Percentiles rank a stretch among this genome's conserved stretches.
Evolutionary conservation across 2,113 vertebrate species (phyloP).

Genomic region (Silurus glanis): DNA sequence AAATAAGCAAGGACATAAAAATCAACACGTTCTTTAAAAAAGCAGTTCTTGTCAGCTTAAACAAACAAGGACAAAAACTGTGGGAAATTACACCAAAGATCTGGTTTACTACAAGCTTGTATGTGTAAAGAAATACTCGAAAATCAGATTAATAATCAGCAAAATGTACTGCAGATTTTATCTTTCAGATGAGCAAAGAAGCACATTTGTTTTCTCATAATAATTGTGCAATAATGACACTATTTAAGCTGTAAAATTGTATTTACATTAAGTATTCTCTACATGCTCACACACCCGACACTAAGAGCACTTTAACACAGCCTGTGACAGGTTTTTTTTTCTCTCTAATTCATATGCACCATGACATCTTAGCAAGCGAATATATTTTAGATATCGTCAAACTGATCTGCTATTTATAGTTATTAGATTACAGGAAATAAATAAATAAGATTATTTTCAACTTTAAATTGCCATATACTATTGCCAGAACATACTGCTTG

Average conservation of each 20-base stretch:
- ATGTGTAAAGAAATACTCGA: neutral
- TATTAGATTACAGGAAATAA: no score
- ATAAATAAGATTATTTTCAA: neutral
- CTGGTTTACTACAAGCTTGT: neutral
- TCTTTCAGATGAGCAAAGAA: neutral
- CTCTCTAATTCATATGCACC: neutral
- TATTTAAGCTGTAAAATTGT: neutral
- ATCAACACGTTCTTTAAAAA: neutral
- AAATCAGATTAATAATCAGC: neutral
- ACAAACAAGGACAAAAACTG: neutral
- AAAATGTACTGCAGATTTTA: neutral
- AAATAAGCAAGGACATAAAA: slow-evolving; percentile 6
- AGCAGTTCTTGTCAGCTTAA: neutral
- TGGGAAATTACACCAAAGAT: neutral
- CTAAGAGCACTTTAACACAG: neutral
- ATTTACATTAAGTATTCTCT: neutral
- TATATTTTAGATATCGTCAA: neutral
- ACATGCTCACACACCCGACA: neutral
- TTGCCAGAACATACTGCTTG: neutral
- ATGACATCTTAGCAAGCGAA: neutral
- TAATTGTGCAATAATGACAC: neutral
- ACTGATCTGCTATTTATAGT: no score
- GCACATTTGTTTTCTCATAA: neutral
- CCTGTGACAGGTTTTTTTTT: neutral
- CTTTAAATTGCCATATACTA: neutral